Evolutionary conservation across 2,113 vertebrate species (phyloP).

Genomic region (Ciconia stormi): DNA sequence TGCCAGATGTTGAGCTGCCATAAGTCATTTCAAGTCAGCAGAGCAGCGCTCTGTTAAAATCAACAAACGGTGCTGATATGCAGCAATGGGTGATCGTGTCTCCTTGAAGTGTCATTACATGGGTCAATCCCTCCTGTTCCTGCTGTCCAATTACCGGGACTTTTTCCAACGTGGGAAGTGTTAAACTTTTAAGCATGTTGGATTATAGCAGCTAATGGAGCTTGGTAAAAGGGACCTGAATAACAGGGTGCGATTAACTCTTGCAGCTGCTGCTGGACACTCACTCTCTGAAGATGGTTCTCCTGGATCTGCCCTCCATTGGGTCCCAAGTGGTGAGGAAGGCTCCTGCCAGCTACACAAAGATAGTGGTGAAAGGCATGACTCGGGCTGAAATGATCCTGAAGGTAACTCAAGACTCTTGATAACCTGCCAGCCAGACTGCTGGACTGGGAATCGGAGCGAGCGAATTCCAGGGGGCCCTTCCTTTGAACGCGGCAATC

Average conservation of each 20-base stretch:
- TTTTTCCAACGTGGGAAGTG: neutral
- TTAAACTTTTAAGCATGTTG: neutral
- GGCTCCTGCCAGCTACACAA: slow-evolving; percentile 97
- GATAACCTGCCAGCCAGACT: slow-evolving; percentile 56
- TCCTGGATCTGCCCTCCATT: slow-evolving; percentile 95
- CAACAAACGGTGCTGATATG: accelerated
- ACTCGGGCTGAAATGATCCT: slow-evolving; percentile 99
- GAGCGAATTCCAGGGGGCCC: slow-evolving; percentile 52
- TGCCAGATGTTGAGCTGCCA: neutral
- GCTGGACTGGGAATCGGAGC: slow-evolving; percentile 45
- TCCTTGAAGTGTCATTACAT: neutral
- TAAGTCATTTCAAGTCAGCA: neutral
- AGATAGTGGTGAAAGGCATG: slow-evolving; percentile 99
- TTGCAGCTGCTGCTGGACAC: slow-evolving; percentile 94
- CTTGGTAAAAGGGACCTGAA: neutral
- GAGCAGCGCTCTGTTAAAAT: neutral
- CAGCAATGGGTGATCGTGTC: neutral
- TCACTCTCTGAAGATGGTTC: slow-evolving; percentile 96
- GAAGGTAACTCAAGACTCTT: slow-evolving; percentile 82
- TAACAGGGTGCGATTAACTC: neutral
- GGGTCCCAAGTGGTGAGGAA: slow-evolving; percentile 97
- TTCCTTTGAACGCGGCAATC: neutral
- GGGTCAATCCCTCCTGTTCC: neutral
- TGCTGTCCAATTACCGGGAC: neutral
- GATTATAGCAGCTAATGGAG: neutral